Base-by-base conservation (phyloP, 1,140 invertebrate species). In the Macrotrachela quadricornifera region DNA sequence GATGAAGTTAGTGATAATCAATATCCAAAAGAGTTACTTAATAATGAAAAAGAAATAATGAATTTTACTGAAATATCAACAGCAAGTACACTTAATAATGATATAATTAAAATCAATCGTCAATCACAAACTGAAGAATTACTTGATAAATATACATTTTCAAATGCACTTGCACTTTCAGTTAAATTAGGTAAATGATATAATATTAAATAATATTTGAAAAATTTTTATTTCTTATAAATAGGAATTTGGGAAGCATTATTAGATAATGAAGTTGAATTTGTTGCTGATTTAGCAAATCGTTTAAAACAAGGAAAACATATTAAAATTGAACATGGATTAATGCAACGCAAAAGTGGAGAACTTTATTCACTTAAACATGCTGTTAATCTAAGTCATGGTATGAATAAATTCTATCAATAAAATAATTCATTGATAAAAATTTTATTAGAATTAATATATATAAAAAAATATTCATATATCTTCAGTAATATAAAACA, bases 141-240 rank as follows among this genome's bases (percentile, higher is more conserved):
- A 6, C 48, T 79, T 61, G 80, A 83, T 63, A 80, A 81, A 67
- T 83, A 80, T 58, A 76, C 81, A 12, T 80, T 83, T 64, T 86
- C 84, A 9, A 88, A 94, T 74, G 85, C 83, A 10, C 78, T 95
- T 68, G 79, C 82, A 0, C 77, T 86, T 51, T 87, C 85, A 10
- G 67, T 68, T 64, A 56, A 51, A 52, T 57, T 41, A 49, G 43
- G 56, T 41, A 30, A 30, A 14, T n/a, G 14, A 42, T 37, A 40
- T 30, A 14, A 49, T 42, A n/a, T 8, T 12, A 36, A 15, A 13
- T 13, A 30, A 6, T 49, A 6, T 2, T 36, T 30, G 17, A 8
- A 17, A 6, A 15, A n/a, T 45, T 43, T 44, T 41, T 12, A n/a
- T 51, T 44, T 21, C n/a, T 57, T 40, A 38, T 14, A 36, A 36